Percentiles rank a stretch among this genome's conserved stretches.
phyloP scores from a whole-genome alignment of 2,888 invertebrate species.

The Catocala nupta region DNA sequence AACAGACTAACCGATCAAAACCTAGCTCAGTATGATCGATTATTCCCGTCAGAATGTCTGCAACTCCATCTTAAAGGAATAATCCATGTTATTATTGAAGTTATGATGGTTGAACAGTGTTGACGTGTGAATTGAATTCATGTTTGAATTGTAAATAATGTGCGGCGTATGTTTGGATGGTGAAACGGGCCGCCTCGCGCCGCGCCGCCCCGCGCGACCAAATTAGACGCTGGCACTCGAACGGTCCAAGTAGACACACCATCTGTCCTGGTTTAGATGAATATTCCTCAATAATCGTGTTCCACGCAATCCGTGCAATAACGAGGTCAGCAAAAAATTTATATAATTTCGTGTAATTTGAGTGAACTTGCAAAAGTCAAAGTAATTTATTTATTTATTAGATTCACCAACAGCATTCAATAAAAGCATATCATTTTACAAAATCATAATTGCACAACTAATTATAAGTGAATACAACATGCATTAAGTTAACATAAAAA shows the following conservation, averaged over 20 bases:
- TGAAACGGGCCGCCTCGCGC: constrained; percentile 63
- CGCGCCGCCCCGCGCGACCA: constrained; percentile 53
- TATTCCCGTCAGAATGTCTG: too few species aligned
- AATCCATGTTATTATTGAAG: not conserved
- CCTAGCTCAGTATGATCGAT: too few species aligned
- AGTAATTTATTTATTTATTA: too few species aligned
- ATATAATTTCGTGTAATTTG: too few species aligned
- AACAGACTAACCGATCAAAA: too few species aligned
- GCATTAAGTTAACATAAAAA: too few species aligned
- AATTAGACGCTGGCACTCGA: constrained; percentile 78
- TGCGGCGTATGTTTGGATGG: constrained; percentile 58
- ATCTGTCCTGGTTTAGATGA: constrained; percentile 13
- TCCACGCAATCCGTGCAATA: not conserved
- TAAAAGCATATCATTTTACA: too few species aligned
- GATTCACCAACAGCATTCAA: too few species aligned
- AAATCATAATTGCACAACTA: too few species aligned
- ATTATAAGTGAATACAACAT: too few species aligned
- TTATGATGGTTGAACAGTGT: constrained; percentile 12
- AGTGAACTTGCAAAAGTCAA: too few species aligned
- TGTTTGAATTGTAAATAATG: constrained; percentile 56
- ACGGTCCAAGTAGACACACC: constrained; percentile 56
- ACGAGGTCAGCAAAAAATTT: too few species aligned
- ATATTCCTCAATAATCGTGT: constrained; percentile 2
- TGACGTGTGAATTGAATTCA: constrained; percentile 41
- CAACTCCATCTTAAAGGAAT: not conserved